Percentiles rank a stretch among this genome's conserved stretches.
These are phyloP conservation scores for Oncorhynchus clarkii DNA, from an alignment of 2,113 vertebrate genomes.

Conservation along the genomic window DNA sequence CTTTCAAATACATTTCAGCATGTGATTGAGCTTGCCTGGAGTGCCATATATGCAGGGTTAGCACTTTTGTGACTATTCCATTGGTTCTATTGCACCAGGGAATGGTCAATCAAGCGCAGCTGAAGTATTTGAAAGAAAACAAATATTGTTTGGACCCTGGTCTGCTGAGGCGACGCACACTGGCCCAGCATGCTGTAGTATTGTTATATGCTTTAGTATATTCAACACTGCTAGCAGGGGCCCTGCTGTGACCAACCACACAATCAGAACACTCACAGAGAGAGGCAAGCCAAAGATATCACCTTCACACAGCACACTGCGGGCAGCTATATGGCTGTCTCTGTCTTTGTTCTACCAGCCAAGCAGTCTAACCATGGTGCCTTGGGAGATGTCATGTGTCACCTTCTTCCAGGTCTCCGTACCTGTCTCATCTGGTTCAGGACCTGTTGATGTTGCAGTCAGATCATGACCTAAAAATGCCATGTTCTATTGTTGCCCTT, in stretches of 20 bases:
- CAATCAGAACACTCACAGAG: not conserved
- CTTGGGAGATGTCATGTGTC: conserved; percentile 45
- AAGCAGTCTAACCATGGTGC: conserved; percentile 31
- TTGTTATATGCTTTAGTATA: not conserved
- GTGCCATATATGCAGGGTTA: too few relatives aligned
- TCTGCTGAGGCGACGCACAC: too few relatives aligned
- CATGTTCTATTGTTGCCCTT: not conserved
- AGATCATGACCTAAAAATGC: not conserved
- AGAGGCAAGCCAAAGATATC: not conserved
- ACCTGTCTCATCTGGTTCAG: conserved; percentile 22
- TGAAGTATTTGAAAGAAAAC: too few relatives aligned
- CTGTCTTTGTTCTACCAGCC: conserved; percentile 36
- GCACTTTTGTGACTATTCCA: too few relatives aligned
- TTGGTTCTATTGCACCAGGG: too few relatives aligned
- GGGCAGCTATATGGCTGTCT: not conserved
- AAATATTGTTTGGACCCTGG: too few relatives aligned
- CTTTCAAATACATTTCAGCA: too few relatives aligned
- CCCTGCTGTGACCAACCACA: not conserved
- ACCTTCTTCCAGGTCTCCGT: conserved; percentile 16
- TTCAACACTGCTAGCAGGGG: not conserved
- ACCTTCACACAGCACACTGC: too few relatives aligned
- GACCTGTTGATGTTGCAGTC: not conserved
- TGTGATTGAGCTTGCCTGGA: too few relatives aligned
- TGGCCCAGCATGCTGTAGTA: too few relatives aligned
- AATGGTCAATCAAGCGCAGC: too few relatives aligned